Base-by-base conservation (phyloP, 2,888 invertebrate genomes). In the Frankliniella fusca region DNA sequence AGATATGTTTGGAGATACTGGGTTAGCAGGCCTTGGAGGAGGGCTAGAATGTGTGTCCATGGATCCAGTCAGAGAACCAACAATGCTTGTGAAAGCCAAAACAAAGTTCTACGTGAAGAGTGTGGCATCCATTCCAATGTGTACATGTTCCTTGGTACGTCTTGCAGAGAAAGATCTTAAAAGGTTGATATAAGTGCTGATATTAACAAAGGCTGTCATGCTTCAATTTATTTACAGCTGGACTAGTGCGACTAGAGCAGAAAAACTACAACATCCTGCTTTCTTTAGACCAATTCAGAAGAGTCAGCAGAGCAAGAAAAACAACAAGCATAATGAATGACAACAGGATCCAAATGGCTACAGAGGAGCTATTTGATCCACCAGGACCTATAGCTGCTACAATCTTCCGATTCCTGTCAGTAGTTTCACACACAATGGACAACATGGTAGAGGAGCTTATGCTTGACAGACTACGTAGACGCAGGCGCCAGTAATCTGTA, bases 1-100 rank as follows among this genome's bases (percentile, higher is more conserved):
- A 65, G 20, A 15, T 65, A 15, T 65, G 65, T 65, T 10, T 65
- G 65, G 65, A 7, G 11, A 10, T 18, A 65, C 20, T 65, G 65
- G 65, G 65, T 65, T 10, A 65, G 65, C 15, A 65, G 65, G 20
- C 65, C 11, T 20, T 65, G 65, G 65, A 10, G 65, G 11, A 65
- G 65, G 20, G 65, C 11, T 7, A 65, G 65, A 20, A 65, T 65
- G 65, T 65, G 65, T 65, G 65, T 65, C 65, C 20, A 15, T 65
- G 65, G 65, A 10, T 65, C 65, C 65, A 10, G 65, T 65, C 65
- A 10, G 65, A 65, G 65, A 65, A 65, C 65, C 11, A 65, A 65
- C 65, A 65, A 65, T 65, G 65, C 65, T 18, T 65, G 65, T 65
- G 65, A 65, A 65, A 18, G 65, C 65, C 65, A 65, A 65, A 65